These are phyloP conservation scores for Callimorpha dominula DNA, from an alignment of 2,888 invertebrate species.

Conservation along the genomic window DNA sequence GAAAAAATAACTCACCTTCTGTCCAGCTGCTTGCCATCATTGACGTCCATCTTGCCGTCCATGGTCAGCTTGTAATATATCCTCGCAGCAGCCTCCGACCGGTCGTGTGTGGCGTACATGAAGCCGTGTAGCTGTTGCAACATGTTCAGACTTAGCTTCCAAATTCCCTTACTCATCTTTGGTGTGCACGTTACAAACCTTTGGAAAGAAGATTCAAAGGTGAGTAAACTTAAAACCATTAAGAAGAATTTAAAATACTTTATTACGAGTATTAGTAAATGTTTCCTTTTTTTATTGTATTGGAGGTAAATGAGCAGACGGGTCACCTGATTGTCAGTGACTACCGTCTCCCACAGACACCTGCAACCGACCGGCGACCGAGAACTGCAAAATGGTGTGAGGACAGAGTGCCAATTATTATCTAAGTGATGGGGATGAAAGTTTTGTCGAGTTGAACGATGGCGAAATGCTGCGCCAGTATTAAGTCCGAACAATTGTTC, in stretches of 20 bases:
- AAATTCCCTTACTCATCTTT: slow-evolving; percentile 88
- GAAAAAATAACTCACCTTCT: slow-evolving; percentile 64
- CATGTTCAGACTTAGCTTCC: slow-evolving; percentile 75
- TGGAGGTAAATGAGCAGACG: no score
- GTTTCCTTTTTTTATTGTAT: no score
- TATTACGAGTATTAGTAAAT: neutral
- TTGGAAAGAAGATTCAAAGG: slow-evolving; percentile 26
- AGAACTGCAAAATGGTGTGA: no score
- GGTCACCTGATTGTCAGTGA: no score
- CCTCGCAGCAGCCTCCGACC: slow-evolving; percentile 72
- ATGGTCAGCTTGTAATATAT: slow-evolving; percentile 80
- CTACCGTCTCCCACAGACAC: no score
- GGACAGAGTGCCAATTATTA: no score
- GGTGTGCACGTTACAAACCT: slow-evolving; percentile 91
- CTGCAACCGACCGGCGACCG: no score
- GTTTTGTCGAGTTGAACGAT: no score
- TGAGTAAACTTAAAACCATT: slow-evolving; percentile 20
- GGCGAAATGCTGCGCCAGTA: no score
- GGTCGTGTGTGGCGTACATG: slow-evolving; percentile 76
- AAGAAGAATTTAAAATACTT: neutral
- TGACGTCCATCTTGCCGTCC: slow-evolving; percentile 66
- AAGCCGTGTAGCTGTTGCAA: slow-evolving; percentile 80
- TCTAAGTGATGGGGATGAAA: no score
- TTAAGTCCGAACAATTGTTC: no score
- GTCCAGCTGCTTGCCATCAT: slow-evolving; percentile 69